A percentile compares a stretch with the other conserved stretches of the same genome.
phyloP scores from a whole-genome alignment of 2,797 vertebrate genomes.

The Eutrigla gurnardus region DNA sequence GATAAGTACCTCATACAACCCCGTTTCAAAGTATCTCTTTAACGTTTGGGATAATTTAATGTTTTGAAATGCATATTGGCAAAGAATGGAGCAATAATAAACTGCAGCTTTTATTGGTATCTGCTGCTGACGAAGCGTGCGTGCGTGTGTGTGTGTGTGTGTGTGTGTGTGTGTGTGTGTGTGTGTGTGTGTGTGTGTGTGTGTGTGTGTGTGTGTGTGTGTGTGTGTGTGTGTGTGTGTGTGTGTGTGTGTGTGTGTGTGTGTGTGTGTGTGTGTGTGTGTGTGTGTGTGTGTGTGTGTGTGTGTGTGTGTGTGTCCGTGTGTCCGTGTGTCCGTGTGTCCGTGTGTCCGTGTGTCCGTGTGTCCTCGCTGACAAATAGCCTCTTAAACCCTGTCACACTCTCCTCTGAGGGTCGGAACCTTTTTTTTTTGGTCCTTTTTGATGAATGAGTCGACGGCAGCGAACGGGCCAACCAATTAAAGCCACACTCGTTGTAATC shows the following conservation, averaged over 20 bases:
- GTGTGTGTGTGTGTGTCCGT: too few relatives aligned
- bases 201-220: background rate
- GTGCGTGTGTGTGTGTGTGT: background rate
- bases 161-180: background rate
- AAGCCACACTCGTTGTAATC: constrained; percentile 56
- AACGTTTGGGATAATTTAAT: background rate
- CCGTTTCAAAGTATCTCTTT: background rate
- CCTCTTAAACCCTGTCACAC: constrained; percentile 42
- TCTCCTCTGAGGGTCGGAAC: constrained; percentile 63
- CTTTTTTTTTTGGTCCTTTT: constrained; percentile 42
- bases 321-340: too few relatives aligned
- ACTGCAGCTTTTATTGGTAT: background rate
- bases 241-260: constrained; percentile 2
- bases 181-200: background rate
- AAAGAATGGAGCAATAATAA: background rate
- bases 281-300: too few relatives aligned
- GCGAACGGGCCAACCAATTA: constrained; percentile 62
- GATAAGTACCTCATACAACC: too few relatives aligned
- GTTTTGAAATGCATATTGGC: background rate
- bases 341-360: too few relatives aligned
- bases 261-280: too few relatives aligned
- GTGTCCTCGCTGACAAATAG: constrained; percentile 55
- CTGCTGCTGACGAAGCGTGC: constrained; percentile 46
- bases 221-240: background rate
- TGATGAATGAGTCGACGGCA: constrained; percentile 72